Percentiles rank a stretch among this genome's conserved stretches.
Conservation (phyloP, 2,797 vertebrate species). For the Aulostomus chinensis region DNA sequence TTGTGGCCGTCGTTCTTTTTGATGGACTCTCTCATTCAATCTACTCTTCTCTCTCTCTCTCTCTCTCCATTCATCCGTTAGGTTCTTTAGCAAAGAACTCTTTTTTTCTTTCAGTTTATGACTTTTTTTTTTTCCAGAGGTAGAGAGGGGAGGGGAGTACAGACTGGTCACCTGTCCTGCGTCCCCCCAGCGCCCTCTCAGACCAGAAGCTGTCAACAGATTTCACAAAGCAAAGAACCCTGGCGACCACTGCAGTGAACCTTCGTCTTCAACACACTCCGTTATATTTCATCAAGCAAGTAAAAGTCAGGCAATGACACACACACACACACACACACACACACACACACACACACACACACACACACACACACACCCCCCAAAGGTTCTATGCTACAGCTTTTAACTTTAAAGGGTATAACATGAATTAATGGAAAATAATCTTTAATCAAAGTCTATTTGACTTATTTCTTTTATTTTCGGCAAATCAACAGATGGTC, state of each 20-base stretch:
- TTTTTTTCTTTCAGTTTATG: constrained; percentile 39
- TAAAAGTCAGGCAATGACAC: not conserved
- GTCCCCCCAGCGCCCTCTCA: constrained; percentile 12
- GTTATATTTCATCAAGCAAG: not conserved
- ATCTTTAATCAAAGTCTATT: no score
- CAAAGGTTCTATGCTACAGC: no score
- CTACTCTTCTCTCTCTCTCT: constrained; percentile 60
- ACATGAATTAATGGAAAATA: no score
- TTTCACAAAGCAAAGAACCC: constrained; percentile 21
- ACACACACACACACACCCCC: no score
- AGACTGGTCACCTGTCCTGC: constrained; percentile 55
- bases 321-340: no score
- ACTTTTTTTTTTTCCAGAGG: constrained; percentile 52
- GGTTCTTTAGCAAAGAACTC: constrained; percentile 49
- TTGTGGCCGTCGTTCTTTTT: constrained; percentile 63
- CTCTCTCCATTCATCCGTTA: constrained; percentile 55
- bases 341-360: no score
- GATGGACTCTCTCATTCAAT: constrained; percentile 69
- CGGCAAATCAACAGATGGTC: no score
- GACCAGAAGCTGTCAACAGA: constrained; percentile 7
- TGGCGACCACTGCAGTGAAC: not conserved
- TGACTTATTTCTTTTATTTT: no score
- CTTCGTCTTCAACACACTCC: not conserved
- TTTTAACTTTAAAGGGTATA: no score
- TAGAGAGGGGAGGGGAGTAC: constrained; percentile 49